Base-by-base conservation (phyloP, 2,888 invertebrate species). In the Brachypalpus laphriformis region DNA sequence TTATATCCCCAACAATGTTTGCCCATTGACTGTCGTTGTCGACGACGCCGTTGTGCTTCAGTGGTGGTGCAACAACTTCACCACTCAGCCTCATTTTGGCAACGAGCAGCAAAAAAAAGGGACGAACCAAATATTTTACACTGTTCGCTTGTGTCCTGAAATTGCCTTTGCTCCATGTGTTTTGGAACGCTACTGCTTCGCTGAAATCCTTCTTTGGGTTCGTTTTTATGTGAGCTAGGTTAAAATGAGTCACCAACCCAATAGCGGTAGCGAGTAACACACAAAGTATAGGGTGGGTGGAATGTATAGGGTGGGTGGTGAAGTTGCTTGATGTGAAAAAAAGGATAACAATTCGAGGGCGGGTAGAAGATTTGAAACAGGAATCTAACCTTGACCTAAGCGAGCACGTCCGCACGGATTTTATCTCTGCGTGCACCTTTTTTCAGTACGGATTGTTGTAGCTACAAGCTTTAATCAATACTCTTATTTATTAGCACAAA, bases 401-500 rank as follows among this genome's bases (percentile, higher is more conserved):
- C 22, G 31, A 34, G 31, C 42, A 34, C 18, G 31, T 65, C 18
- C 65, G 31, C 20, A 56, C 9, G 42, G 28, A 16, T 14, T 8
- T 25, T 11, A 3, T 56, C 42, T 34, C 18, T 42, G 7, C 3
- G 16, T 7, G 28, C 14, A 28, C 20, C 16, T 42, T 59, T 37
- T 51, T 25, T 20, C 9, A n/a, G 20, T 61, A 3, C 2, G 18
- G n/a, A 47, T 47, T 54, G 16, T n/a, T 22, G 6, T n/a, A n/a
- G 16, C 34, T 56, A 25, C 31, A 28, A 54, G 37, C 31, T 66
- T 57, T 47, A 75, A 66, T 75, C 65, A 47, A 56, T 65, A 56
- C n/a, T 18, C 34, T 47, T 56, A 65, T 65, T 65, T 65, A 74
- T 65, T 65, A 56, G 56, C 45, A 54, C 71, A 40, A 59, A 61